phyloP scores from a whole-genome alignment of 2,888 invertebrate genomes.

The Falcaria lacertinaria region DNA sequence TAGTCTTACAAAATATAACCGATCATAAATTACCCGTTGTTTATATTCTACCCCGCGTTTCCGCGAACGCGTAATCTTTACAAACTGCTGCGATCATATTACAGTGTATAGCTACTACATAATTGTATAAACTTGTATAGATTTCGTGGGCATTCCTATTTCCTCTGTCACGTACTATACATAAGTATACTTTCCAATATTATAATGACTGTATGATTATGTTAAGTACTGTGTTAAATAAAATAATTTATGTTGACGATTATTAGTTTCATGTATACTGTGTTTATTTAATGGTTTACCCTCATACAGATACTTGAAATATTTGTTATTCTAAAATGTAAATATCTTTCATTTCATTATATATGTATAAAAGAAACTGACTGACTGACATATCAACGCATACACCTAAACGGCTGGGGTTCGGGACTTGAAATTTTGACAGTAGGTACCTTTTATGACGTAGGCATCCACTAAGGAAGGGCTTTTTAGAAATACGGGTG shows the following conservation, averaged over 20 bases:
- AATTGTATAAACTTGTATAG: conserved; percentile 11
- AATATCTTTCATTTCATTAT: too few species aligned
- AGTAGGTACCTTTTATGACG: too few species aligned
- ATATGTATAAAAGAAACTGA: too few species aligned
- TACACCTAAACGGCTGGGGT: too few species aligned
- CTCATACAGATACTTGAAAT: too few species aligned
- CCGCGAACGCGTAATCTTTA: conserved; percentile 4
- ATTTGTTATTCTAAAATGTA: too few species aligned
- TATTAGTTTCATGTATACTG: neutral
- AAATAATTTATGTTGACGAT: neutral
- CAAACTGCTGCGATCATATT: conserved; percentile 19
- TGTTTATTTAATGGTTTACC: too few species aligned
- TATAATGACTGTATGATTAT: neutral
- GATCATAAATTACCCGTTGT: neutral
- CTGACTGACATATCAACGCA: too few species aligned
- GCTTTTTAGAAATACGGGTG: too few species aligned
- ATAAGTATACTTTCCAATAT: conserved; percentile 8
- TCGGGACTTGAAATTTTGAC: too few species aligned
- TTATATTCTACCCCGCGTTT: neutral
- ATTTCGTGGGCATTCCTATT: conserved; percentile 18
- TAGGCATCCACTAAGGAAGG: too few species aligned
- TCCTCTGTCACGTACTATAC: conserved; percentile 20
- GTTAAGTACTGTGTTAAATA: neutral
- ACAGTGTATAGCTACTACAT: conserved; percentile 14
- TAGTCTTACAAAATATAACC: neutral